Percentiles rank a stretch among this genome's conserved stretches.
These are phyloP conservation scores for Colaptes auratus DNA, from an alignment of 2,113 vertebrate genomes.

Conservation along the genomic window DNA sequence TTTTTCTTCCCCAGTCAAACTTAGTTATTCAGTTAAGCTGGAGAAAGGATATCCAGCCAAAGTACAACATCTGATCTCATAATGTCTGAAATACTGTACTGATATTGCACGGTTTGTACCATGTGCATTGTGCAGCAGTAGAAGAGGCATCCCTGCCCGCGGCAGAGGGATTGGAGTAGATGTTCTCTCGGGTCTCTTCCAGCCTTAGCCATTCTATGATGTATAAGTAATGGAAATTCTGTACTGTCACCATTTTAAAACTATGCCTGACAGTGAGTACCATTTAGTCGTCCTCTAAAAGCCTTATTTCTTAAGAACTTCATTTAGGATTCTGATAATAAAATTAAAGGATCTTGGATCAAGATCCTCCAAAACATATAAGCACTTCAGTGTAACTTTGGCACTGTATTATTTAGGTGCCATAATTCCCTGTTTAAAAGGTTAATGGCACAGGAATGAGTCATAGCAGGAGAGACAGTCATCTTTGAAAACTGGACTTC, in stretches of 20 bases:
- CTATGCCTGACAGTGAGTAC: rapidly evolving
- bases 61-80: not conserved
- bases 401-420: not conserved
- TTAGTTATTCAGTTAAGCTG: not conserved
- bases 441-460: not conserved
- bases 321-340: not conserved
- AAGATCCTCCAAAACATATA: not conserved
- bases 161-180: too few species aligned
- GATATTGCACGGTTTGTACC: too few species aligned
- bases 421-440: not conserved
- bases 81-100: too few species aligned
- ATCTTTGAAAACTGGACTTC: not conserved
- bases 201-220: too few species aligned
- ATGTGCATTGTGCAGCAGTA: too few species aligned
- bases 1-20: not conserved
- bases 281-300: not conserved
- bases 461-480: not conserved
- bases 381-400: not conserved
- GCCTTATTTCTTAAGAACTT: not conserved
- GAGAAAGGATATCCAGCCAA: not conserved
- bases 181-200: too few species aligned
- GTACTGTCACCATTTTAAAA: not conserved
- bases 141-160: too few species aligned
- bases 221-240: too few species aligned
- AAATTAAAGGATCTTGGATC: not conserved